Evolutionary conservation across 2,113 vertebrate genomes (phyloP), one percentile per base, ranked within the genome.

Genomic region (Taurulus bubalis): DNA sequence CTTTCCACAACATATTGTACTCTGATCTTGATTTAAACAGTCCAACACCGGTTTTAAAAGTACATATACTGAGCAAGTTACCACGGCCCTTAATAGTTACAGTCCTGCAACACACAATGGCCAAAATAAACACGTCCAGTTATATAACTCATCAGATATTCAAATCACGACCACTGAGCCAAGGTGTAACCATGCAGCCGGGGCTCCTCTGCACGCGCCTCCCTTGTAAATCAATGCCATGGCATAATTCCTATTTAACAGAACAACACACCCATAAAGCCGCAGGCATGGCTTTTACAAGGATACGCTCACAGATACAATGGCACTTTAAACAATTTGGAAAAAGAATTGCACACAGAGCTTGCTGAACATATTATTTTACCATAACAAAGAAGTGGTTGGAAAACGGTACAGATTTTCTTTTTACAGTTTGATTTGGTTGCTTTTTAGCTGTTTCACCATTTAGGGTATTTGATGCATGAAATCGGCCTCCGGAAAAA

Each of bases 201-300:
- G 84, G 71, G 62, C 62, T 60, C 64, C 16, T 75, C 73, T 79
- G 83, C 82, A 70, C 32, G 69, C 45, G 84, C 63, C 73, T 85
- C 79, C 78, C 28, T 80, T 76, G 65, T 64, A 87, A 79, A 87
- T 82, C 82, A 84, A 73, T 62, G 88, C 89, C 90, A 91, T 91
- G 92, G 92, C 92, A 88, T 91, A 86, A 85, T 90, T 92, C 92
- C 90, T 90, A 89, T 76, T 87, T 70, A 93, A 90, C 83, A 80
- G 83, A 91, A 89, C 92, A 84, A 87, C 88, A 94, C 92, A 88
- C 62, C 83, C 90, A 93, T 86, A 66, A 89, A 94, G 92, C 93
- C 93, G 84, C 93, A 94, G 90, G 93, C 93, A 94, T 93, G 91
- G 93, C 93, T 94, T 92, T 83, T 71, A 94, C 92, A 89, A 84